Evolutionary conservation across 2,888 invertebrate genomes (phyloP), one percentile per base, ranked within the genome.

Genomic region (Callyntrura guangdongensis): DNA sequence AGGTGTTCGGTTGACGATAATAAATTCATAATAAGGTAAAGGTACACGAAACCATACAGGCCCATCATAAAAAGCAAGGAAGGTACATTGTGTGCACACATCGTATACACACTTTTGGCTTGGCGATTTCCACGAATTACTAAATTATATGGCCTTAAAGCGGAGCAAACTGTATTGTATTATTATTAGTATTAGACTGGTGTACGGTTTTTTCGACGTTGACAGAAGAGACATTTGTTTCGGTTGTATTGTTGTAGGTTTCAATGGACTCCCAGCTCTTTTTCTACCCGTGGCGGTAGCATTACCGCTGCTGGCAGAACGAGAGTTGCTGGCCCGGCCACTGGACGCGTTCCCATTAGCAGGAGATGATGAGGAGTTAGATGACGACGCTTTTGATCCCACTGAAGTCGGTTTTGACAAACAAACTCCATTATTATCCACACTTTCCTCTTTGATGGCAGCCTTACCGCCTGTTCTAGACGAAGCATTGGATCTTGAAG

Each of bases 221-320:
- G 92, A 89, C 36, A 90, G 83, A 69, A 90, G 89, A 45, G 92
- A 88, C 90, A 92, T 92, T 92, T 93, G 92, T 83, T 93, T 93
- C 84, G 93, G 92, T 82, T 93, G 93, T 81, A 90, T 72, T 47
- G 93, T 92, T 27, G 93, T 83, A 3, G 92, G 92, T 64, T 93
- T 93, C 81, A 93, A 84, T 59, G 93, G 93, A 79, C 93, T 93
- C 27, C 92, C 91, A 49, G 92, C 92, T 82, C 90, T 56, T 53
- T 90, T 90, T 47, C 90, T 90, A 22, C 86, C 86, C 56, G 88
- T 53, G 12, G 81, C 56, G 69, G 5, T 79, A 22, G n/a, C 36
- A 45, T 81, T 61, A 45, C 72, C 53, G 82, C 17, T 88, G 82
- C n/a, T 49, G 20, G 77, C 61, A 11, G 85, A 84, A 64, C 90